Evolutionary conservation across 2,888 invertebrate genomes (phyloP).

Genomic region (Galerucella calmariensis): DNA sequence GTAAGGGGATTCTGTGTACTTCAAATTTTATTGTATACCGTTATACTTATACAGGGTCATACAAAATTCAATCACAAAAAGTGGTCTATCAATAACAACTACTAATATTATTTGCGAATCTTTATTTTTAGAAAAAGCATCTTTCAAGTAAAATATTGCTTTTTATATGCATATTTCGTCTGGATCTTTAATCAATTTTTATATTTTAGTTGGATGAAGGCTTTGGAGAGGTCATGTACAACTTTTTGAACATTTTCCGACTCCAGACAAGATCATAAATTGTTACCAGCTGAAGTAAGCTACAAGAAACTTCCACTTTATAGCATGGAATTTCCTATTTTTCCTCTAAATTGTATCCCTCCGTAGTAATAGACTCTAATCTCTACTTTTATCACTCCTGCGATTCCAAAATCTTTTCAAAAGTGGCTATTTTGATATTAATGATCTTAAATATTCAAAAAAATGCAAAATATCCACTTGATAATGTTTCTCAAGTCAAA

Average conservation of each 20-base stretch:
- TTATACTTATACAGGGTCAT: constrained; percentile 11
- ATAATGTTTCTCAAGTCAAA: background rate
- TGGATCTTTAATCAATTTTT: constrained; percentile 4
- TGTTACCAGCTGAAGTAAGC: constrained; percentile 22
- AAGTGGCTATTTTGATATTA: background rate
- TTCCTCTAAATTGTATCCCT: background rate
- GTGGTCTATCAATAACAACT: no score
- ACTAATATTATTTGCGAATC: no score
- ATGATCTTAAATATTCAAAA: background rate
- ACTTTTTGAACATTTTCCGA: constrained; percentile 53
- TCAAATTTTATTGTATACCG: background rate
- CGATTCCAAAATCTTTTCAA: background rate
- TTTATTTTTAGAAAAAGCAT: no score
- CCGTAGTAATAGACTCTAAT: background rate
- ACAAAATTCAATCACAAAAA: background rate
- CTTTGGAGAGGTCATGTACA: constrained; percentile 54
- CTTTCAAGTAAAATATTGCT: no score
- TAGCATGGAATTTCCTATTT: constrained; percentile 12
- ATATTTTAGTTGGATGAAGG: constrained; percentile 52
- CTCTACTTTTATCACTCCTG: background rate
- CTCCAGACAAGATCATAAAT: constrained; percentile 49
- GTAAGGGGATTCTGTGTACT: background rate
- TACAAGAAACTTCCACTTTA: constrained; percentile 3
- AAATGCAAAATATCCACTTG: background rate
- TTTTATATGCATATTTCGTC: no score